These are phyloP conservation scores for Drosophila buzzatii DNA, from an alignment of 2,888 invertebrate genomes.

Conservation along the genomic window DNA sequence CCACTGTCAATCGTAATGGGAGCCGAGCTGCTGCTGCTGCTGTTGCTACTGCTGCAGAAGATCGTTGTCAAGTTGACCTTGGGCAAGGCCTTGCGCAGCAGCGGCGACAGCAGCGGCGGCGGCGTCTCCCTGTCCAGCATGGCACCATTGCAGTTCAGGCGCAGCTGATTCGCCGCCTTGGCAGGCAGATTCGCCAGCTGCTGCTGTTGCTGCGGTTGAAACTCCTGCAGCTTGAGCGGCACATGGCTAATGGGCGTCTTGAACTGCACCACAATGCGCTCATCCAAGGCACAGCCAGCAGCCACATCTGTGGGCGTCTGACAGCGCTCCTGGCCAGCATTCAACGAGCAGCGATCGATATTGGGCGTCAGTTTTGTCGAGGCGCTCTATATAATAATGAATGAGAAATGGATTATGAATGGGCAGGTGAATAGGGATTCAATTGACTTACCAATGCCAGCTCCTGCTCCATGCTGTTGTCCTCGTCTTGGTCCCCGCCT, in stretches of 20 bases:
- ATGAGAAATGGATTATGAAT: not conserved
- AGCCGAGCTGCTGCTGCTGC: conserved; percentile 46
- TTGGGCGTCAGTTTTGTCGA: conserved; percentile 79
- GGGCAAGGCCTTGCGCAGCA: conserved; percentile 79
- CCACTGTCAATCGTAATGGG: conserved; percentile 69
- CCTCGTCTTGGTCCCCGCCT: conserved; percentile 27
- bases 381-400: conserved; percentile 14
- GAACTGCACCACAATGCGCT: conserved; percentile 68
- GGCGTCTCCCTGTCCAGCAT: conserved; percentile 59
- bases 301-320: conserved; percentile 58
- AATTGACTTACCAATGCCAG: conserved; percentile 5
- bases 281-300: conserved; percentile 24
- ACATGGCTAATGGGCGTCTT: conserved; percentile 76
- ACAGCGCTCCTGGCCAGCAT: conserved; percentile 42
- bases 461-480: conserved; percentile 49
- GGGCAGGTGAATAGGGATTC: not conserved
- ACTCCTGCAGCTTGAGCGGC: conserved; percentile 63
- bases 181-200: conserved; percentile 17
- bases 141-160: conserved; percentile 49
- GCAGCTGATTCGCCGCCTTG: conserved; percentile 46
- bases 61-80: conserved; percentile 85
- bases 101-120: conserved; percentile 57
- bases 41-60: conserved; percentile 66
- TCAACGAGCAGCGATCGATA: conserved; percentile 71
- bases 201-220: conserved; percentile 13